Conservation (phyloP, 2,888 invertebrate genomes). For the Lutraria lutraria region DNA sequence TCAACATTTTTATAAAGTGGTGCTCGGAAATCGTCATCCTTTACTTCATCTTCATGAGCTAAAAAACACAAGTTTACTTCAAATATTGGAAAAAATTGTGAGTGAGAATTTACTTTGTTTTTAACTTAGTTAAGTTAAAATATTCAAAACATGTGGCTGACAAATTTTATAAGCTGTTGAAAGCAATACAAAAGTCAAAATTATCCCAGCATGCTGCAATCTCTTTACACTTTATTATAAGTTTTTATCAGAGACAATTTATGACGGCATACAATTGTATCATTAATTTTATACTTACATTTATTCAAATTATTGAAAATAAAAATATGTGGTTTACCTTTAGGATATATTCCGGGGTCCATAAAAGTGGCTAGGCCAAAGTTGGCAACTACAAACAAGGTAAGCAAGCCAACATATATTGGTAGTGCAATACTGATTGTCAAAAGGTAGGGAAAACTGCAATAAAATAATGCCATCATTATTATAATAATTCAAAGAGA, state of each 20-base stretch:
- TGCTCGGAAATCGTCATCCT: slow-evolving; percentile 98
- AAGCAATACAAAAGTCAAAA: too few species aligned
- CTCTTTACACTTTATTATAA: too few species aligned
- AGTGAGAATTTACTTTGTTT: not conserved
- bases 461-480: not conserved
- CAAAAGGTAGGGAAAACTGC: slow-evolving; percentile 82
- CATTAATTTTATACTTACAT: too few species aligned
- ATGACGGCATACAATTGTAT: too few species aligned
- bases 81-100: not conserved
- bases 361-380: slow-evolving; percentile 99
- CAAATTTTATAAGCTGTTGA: too few species aligned
- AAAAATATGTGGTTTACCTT: slow-evolving; percentile 90
- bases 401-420: slow-evolving; percentile 96
- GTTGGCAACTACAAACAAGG: slow-evolving; percentile 99
- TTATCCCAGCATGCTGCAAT: too few species aligned
- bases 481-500: not conserved
- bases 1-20: slow-evolving; percentile 97
- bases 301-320: too few species aligned
- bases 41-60: slow-evolving; percentile 86
- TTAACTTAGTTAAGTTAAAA: too few species aligned
- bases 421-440: slow-evolving; percentile 80
- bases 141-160: too few species aligned
- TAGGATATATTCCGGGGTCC: slow-evolving; percentile 99
- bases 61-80: not conserved
- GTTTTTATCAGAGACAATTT: too few species aligned